phyloP scores from a whole-genome alignment of 2,113 vertebrate genomes.

The Nesogale talazaci region DNA sequence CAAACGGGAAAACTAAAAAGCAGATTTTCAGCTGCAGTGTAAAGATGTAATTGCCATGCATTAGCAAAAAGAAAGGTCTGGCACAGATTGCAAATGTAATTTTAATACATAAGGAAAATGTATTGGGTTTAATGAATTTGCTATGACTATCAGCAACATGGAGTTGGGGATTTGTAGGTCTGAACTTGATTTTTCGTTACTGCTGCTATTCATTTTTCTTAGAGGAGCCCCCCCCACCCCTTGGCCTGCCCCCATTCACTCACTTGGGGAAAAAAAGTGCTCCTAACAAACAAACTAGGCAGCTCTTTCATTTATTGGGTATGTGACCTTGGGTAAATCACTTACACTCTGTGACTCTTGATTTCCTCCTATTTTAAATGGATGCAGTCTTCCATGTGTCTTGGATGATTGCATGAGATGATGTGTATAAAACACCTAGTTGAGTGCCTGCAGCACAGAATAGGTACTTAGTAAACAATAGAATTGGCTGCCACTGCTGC shows the following conservation, averaged over 20 bases:
- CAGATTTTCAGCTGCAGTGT: conserved; percentile 68
- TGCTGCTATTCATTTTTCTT: not conserved
- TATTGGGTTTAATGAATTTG: conserved; percentile 68
- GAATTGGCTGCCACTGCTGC: not conserved
- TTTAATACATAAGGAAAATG: conserved; percentile 67
- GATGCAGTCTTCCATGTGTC: not conserved
- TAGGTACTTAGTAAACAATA: not conserved
- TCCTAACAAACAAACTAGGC: not conserved
- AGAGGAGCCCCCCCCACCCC: not conserved
- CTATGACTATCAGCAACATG: conserved; percentile 69
- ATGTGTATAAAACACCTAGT: not conserved
- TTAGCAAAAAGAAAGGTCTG: conserved; percentile 62
- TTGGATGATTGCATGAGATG: not conserved
- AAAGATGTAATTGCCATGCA: conserved; percentile 66
- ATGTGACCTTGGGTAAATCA: conserved; percentile 2
- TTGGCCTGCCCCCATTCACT: not conserved
- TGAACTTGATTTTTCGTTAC: not conserved
- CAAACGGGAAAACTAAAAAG: conserved; percentile 59
- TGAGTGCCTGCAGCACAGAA: not conserved
- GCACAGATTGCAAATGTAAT: conserved; percentile 73
- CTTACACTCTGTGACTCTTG: conserved; percentile 28
- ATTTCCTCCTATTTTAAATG: conserved; percentile 59
- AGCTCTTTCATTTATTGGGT: not conserved
- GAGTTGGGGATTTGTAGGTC: conserved; percentile 34
- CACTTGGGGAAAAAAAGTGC: not conserved